Percentiles rank a stretch among this genome's conserved stretches.
phyloP scores from a whole-genome alignment of 2,113 vertebrate genomes.

The Takifugu bimaculatus region DNA sequence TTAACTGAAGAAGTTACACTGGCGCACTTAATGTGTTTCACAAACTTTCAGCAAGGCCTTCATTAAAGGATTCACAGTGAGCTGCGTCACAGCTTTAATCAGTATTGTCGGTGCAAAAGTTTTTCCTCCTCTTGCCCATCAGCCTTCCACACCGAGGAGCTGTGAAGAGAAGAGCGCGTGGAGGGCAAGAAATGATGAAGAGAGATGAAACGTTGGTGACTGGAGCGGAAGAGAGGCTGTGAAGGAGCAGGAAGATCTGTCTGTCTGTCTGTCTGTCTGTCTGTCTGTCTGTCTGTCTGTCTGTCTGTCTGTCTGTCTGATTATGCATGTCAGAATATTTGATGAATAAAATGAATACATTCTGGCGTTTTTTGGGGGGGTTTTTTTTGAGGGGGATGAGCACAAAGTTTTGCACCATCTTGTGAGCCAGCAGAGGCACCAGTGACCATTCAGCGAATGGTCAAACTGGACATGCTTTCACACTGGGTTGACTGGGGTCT shows the following conservation, averaged over 20 bases:
- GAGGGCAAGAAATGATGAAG: not conserved
- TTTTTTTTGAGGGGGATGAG: too few species aligned
- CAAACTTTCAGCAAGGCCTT: not conserved
- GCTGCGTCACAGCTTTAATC: not conserved
- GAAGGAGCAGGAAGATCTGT: not conserved
- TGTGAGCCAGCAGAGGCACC: too few species aligned
- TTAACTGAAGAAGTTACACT: constrained; percentile 22
- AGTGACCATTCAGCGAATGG: too few species aligned
- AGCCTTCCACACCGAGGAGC: constrained; percentile 65
- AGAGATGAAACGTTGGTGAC: not conserved
- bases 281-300: constrained; percentile 18
- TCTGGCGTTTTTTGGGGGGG: too few species aligned
- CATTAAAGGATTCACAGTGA: not conserved
- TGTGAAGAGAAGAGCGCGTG: constrained; percentile 26
- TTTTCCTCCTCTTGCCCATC: constrained; percentile 7
- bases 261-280: constrained; percentile 4
- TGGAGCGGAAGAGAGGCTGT: not conserved
- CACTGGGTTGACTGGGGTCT: too few species aligned
- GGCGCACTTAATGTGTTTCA: not conserved
- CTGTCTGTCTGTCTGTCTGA: constrained; percentile 14
- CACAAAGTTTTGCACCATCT: too few species aligned
- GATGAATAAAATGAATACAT: not conserved
- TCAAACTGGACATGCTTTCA: too few species aligned
- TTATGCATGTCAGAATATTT: not conserved
- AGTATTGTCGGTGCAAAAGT: not conserved